phyloP scores from a whole-genome alignment of 1,140 invertebrate genomes.

The Drosophila seguyi region DNA sequence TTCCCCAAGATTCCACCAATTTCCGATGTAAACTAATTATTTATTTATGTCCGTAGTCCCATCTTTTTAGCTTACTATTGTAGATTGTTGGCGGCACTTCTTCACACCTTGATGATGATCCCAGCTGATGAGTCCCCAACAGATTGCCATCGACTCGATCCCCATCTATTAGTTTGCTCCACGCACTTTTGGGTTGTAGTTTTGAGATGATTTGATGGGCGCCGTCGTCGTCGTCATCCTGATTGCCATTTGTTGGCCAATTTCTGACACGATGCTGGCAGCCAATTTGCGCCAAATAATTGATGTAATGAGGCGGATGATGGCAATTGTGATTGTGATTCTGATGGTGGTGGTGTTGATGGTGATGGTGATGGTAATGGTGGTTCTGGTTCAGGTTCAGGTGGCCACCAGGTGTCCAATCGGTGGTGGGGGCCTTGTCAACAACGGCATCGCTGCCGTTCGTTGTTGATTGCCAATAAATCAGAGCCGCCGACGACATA shows the following conservation, averaged over 20 bases:
- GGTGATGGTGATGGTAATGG: neutral
- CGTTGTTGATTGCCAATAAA: conserved; percentile 74
- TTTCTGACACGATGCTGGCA: conserved; percentile 68
- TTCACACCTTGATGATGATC: conserved; percentile 10
- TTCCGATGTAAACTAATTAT: neutral
- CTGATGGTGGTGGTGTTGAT: conserved; percentile 1
- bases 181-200: conserved; percentile 35
- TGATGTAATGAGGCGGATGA: conserved; percentile 49
- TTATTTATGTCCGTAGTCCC: neutral
- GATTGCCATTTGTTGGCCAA: conserved; percentile 46
- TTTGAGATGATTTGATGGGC: conserved; percentile 28
- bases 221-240: conserved; percentile 11
- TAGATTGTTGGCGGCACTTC: conserved; percentile 3
- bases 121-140: conserved; percentile 8
- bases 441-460: conserved; percentile 41
- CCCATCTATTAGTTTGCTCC: conserved; percentile 7
- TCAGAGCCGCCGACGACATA: conserved; percentile 53
- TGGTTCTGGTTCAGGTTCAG: conserved; percentile 21
- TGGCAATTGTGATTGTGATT: conserved; percentile 13
- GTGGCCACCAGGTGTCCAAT: conserved; percentile 26
- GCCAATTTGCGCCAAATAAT: conserved; percentile 75
- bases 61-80: conserved; percentile 5
- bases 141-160: conserved; percentile 48
- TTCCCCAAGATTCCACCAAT: neutral
- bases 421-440: conserved; percentile 8